These are phyloP conservation scores for Mus musculus DNA, from an alignment of 2,113 vertebrate species.

Conservation along the genomic window DNA sequence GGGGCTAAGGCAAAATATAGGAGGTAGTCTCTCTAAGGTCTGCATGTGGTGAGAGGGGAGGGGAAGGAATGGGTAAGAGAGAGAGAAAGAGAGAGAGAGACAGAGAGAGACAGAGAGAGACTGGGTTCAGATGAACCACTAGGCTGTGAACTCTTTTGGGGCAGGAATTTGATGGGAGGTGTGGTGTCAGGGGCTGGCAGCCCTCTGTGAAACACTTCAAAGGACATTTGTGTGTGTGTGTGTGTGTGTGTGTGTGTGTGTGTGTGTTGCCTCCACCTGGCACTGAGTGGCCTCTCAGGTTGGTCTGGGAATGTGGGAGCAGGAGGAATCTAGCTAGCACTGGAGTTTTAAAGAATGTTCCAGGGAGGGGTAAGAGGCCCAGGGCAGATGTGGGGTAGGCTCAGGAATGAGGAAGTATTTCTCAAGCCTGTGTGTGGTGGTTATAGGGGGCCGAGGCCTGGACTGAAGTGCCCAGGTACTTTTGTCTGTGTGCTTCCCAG, in stretches of 20 bases:
- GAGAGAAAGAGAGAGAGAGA: too few relatives aligned
- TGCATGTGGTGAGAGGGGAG: too few relatives aligned
- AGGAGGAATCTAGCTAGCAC: neutral
- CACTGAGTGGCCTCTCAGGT: neutral
- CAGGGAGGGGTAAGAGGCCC: neutral
- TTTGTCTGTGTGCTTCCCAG: neutral
- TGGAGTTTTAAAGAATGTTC: slow-evolving; percentile 5
- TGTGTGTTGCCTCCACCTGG: neutral
- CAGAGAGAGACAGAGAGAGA: too few relatives aligned
- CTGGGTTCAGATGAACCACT: neutral
- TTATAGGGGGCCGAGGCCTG: neutral
- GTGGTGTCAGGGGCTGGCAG: neutral
- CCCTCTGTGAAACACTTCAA: neutral
- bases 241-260: neutral
- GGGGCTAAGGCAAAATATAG: neutral
- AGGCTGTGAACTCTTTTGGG: fast-evolving
- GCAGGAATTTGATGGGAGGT: neutral
- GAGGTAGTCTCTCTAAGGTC: neutral
- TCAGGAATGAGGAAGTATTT: slow-evolving; percentile 56
- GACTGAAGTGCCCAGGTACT: neutral
- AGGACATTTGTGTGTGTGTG: neutral
- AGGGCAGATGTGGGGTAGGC: neutral
- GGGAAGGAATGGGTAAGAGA: too few relatives aligned
- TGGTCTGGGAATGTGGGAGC: neutral
- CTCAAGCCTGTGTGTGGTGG: neutral